Percentiles rank a stretch among this genome's conserved stretches.
phyloP scores from a whole-genome alignment of 2,113 vertebrate genomes.

The Saccopteryx leptura region DNA sequence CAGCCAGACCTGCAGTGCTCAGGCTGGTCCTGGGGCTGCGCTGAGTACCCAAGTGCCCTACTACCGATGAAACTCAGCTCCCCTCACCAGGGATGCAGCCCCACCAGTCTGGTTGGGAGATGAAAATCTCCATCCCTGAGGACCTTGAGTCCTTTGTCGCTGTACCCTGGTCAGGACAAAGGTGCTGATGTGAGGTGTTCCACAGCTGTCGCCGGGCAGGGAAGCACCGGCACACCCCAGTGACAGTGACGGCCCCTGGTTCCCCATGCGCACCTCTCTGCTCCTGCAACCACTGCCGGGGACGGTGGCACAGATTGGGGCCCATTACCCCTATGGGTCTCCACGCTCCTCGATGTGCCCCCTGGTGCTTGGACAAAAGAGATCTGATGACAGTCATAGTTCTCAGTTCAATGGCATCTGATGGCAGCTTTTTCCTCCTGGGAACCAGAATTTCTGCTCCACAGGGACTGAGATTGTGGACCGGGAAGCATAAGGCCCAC shows the following conservation, averaged over 20 bases:
- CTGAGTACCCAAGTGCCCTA: background rate
- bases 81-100: background rate
- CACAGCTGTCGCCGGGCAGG: fast-evolving
- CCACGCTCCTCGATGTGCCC: background rate
- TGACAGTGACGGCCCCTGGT: background rate
- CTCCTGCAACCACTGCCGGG: background rate
- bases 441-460: background rate
- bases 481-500: background rate
- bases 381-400: background rate
- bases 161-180: background rate
- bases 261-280: background rate
- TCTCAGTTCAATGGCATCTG: background rate
- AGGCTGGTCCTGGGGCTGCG: background rate
- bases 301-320: background rate
- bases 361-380: background rate
- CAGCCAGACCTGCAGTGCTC: background rate
- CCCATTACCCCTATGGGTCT: background rate
- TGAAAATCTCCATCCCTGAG: background rate
- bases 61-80: background rate
- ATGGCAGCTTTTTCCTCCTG: background rate
- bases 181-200: background rate
- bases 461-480: background rate
- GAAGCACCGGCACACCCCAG: background rate
- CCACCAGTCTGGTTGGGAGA: background rate
- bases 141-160: background rate